A percentile compares a stretch with the other conserved stretches of the same genome.
These are phyloP conservation scores for Melitaea athalia DNA, from an alignment of 2,888 invertebrate species.

Conservation along the genomic window DNA sequence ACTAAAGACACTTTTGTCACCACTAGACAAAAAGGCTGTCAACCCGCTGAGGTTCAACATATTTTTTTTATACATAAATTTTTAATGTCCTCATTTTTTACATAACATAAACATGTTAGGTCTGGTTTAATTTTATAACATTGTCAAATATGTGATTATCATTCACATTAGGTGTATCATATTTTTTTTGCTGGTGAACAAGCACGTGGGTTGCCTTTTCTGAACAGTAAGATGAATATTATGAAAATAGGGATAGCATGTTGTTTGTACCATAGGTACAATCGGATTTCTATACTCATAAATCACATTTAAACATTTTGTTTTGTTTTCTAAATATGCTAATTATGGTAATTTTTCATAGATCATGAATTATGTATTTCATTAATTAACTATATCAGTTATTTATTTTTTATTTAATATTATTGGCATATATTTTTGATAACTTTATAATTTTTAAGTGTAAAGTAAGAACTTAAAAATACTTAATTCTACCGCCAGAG, in stretches of 20 bases:
- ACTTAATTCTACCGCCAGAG: constrained; percentile 1
- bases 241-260: neutral
- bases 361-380: too few species aligned
- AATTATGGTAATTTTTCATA: too few species aligned
- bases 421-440: constrained; percentile 1
- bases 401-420: neutral
- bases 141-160: constrained; percentile 4
- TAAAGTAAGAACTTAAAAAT: neutral
- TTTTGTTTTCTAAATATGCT: too few species aligned
- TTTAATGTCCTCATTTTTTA: too few species aligned
- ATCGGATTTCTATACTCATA: neutral
- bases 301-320: neutral
- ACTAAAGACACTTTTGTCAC: too few species aligned
- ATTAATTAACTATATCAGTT: too few species aligned
- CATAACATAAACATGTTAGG: constrained; percentile 5
- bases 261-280: neutral
- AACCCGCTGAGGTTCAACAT: too few species aligned
- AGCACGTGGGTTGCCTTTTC: neutral
- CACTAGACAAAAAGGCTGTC: too few species aligned
- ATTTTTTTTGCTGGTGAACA: constrained; percentile 13
- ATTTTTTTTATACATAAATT: neutral
- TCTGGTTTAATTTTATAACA: neutral
- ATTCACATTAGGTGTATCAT: constrained; percentile 8
- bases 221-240: constrained; percentile 9
- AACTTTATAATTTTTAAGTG: neutral